Evolutionary conservation across 1,140 invertebrate species (phyloP).

Genomic region (Cherax destructor): DNA sequence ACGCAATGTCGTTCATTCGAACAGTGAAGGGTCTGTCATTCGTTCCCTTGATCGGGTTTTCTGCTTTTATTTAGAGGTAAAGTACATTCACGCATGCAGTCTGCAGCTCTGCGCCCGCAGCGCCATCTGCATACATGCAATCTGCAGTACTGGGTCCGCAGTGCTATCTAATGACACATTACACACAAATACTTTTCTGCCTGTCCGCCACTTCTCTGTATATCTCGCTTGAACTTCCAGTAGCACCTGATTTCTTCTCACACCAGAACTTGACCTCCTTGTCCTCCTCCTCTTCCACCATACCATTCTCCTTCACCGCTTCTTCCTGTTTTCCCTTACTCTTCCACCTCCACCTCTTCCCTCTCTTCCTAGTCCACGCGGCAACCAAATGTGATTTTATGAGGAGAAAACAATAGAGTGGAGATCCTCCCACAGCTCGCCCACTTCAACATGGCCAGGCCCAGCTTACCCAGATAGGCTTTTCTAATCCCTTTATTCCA

Average conservation of each 20-base stretch:
- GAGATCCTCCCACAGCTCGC: neutral
- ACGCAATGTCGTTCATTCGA: too few relatives aligned
- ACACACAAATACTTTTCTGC: slow-evolving; percentile 11
- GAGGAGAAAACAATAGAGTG: neutral
- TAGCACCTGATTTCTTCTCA: neutral
- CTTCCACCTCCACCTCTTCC: neutral
- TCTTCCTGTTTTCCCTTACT: neutral
- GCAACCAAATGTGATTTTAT: neutral
- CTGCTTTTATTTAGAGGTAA: neutral
- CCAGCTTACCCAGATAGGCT: neutral
- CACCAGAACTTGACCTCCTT: neutral
- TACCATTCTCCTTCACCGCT: neutral
- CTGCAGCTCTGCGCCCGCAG: neutral
- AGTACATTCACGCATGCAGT: slow-evolving; percentile 7
- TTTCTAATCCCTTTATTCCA: slow-evolving; percentile 1
- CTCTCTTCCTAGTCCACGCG: neutral
- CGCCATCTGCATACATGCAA: slow-evolving; percentile 18
- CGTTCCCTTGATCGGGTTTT: neutral
- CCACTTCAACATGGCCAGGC: neutral
- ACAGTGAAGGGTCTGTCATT: too few relatives aligned
- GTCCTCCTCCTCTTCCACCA: neutral
- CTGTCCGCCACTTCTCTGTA: neutral
- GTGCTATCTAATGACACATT: slow-evolving; percentile 1
- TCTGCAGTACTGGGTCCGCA: neutral
- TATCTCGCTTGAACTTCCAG: neutral